Conservation (phyloP, 2,888 invertebrate species). For the Clivina fossor region DNA sequence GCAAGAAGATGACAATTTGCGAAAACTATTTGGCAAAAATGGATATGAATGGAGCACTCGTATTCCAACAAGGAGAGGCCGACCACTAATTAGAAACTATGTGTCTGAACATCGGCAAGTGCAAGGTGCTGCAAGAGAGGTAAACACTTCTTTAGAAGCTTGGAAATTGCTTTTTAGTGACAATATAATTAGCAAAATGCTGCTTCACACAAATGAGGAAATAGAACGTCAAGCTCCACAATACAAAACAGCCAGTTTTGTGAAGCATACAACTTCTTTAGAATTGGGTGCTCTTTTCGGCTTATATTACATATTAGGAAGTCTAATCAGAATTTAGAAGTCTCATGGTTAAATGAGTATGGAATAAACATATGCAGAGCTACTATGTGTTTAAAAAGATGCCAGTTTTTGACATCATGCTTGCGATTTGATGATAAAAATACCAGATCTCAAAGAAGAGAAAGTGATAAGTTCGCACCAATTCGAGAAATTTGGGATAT, state of each 20-base stretch:
- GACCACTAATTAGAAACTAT: constrained; percentile 25
- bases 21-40: constrained; percentile 26
- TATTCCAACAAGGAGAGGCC: constrained; percentile 25
- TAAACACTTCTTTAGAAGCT: constrained; percentile 19
- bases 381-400: constrained; percentile 35
- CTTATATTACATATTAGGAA: constrained; percentile 22
- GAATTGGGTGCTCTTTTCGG: constrained; percentile 36
- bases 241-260: constrained; percentile 29
- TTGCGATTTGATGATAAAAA: constrained; percentile 37
- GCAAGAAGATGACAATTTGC: constrained; percentile 18
- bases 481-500: constrained; percentile 42
- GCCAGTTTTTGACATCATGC: constrained; percentile 35
- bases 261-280: constrained; percentile 22
- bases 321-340: constrained; percentile 24
- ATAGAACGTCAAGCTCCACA: constrained; percentile 30
- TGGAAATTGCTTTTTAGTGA: constrained; percentile 11
- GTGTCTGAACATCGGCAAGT: constrained; percentile 26
- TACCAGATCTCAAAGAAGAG: constrained; percentile 29
- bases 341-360: constrained; percentile 31
- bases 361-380: constrained; percentile 35
- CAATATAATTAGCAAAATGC: constrained; percentile 9
- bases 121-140: constrained; percentile 14
- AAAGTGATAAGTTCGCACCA: constrained; percentile 41
- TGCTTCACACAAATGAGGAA: constrained; percentile 23
- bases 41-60: constrained; percentile 24